These are phyloP conservation scores for Amphiprion clarkii DNA, from an alignment of 2,797 vertebrate genomes.

Conservation along the genomic window DNA sequence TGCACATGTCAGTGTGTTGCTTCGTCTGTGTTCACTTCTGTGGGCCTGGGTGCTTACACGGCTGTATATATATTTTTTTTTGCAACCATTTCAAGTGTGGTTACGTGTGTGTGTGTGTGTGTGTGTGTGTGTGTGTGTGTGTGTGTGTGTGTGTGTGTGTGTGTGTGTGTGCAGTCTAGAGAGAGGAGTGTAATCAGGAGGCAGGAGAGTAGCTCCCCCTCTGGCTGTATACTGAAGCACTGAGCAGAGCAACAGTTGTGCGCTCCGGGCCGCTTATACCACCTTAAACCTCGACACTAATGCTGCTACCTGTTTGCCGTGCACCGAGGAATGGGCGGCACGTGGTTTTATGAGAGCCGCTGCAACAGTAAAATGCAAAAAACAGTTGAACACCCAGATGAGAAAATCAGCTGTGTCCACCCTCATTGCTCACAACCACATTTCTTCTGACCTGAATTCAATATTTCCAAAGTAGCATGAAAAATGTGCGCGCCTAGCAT, in stretches of 20 bases:
- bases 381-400: conserved; percentile 41
- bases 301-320: conserved; percentile 54
- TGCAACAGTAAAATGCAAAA: conserved; percentile 20
- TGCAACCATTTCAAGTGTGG: conserved; percentile 35
- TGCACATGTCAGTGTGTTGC: conserved; percentile 32
- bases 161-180: background rate
- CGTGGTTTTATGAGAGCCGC: conserved; percentile 14
- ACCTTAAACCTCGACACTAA: conserved; percentile 59
- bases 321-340: conserved; percentile 40
- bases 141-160: background rate
- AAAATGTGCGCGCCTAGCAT: conserved; percentile 31
- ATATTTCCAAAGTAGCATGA: conserved; percentile 59
- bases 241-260: conserved; percentile 75
- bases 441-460: conserved; percentile 61
- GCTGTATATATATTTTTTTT: conserved; percentile 46
- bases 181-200: conserved; percentile 55
- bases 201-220: conserved; percentile 73
- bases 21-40: conserved; percentile 26
- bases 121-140: background rate
- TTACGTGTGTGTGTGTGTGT: background rate
- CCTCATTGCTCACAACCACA: conserved; percentile 58
- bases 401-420: conserved; percentile 59
- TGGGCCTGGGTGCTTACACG: conserved; percentile 46
- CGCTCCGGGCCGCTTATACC: conserved; percentile 46
- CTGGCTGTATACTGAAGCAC: conserved; percentile 66